Evolutionary conservation across 2,888 invertebrate genomes (phyloP).

Genomic region (Pammene fasciana): DNA sequence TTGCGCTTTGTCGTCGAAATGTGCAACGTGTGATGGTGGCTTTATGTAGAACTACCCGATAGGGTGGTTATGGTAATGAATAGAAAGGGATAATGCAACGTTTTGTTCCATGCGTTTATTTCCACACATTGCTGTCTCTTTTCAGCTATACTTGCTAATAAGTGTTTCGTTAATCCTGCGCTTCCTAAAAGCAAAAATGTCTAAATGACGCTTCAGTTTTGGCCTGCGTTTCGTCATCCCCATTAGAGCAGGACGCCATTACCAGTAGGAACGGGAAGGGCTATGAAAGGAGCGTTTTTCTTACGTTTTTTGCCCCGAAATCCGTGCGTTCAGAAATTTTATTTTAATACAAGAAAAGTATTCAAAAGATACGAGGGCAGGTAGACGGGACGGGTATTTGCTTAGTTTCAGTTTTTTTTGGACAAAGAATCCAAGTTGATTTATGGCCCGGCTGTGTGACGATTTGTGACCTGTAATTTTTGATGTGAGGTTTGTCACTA

Average conservation of each 20-base stretch:
- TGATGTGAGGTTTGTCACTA: constrained; percentile 81
- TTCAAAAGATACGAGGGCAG: constrained; percentile 81
- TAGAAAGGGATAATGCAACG: constrained; percentile 40
- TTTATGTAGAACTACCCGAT: constrained; percentile 38
- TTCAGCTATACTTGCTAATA: constrained; percentile 27
- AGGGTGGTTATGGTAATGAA: constrained; percentile 41
- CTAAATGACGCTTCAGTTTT: constrained; percentile 63
- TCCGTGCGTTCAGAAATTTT: constrained; percentile 79
- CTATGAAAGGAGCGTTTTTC: constrained; percentile 74
- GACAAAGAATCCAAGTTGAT: constrained; percentile 78
- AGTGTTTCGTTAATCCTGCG: constrained; percentile 30
- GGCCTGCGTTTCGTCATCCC: constrained; percentile 62
- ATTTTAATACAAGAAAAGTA: constrained; percentile 82
- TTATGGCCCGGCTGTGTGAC: constrained; percentile 77
- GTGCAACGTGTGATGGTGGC: constrained; percentile 43
- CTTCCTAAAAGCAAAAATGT: constrained; percentile 57
- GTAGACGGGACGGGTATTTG: constrained; percentile 80
- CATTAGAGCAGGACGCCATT: constrained; percentile 59
- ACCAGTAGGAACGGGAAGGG: constrained; percentile 51
- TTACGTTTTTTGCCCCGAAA: constrained; percentile 78
- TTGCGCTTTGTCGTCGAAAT: constrained; percentile 56
- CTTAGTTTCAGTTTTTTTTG: constrained; percentile 73
- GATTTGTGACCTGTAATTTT: constrained; percentile 82
- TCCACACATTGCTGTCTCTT: constrained; percentile 30
- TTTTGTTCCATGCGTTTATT: constrained; percentile 39